phyloP scores from a whole-genome alignment of 1,140 invertebrate species.

The Acarapis woodi region DNA sequence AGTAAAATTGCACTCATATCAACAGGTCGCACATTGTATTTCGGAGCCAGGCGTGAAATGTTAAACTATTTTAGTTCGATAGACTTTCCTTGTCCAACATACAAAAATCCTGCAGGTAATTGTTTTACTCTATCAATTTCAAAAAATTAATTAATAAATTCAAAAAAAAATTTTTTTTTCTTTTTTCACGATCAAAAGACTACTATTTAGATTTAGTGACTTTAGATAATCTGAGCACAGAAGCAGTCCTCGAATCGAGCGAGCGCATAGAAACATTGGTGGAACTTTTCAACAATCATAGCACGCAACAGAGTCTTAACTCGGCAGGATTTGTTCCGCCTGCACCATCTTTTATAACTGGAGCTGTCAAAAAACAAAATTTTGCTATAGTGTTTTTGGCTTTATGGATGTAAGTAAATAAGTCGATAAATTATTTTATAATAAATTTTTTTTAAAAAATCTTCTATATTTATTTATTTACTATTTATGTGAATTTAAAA shows the following conservation, averaged over 20 bases:
- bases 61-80: slow-evolving; percentile 70
- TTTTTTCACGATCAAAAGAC: too few species aligned
- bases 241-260: slow-evolving; percentile 73
- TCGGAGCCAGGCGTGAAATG: slow-evolving; percentile 56
- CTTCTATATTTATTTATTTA: too few species aligned
- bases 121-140: too few species aligned
- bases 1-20: slow-evolving; percentile 51
- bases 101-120: slow-evolving; percentile 84
- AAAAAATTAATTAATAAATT: too few species aligned
- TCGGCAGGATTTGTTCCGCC: slow-evolving; percentile 41
- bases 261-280: slow-evolving; percentile 65
- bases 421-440: not conserved
- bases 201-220: slow-evolving; percentile 49
- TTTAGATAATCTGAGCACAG: slow-evolving; percentile 59
- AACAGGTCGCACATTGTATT: slow-evolving; percentile 62
- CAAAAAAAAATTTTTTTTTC: too few species aligned
- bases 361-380: slow-evolving; percentile 27
- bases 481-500: too few species aligned
- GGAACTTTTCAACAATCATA: slow-evolving; percentile 35
- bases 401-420: slow-evolving; percentile 31
- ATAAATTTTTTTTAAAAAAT: too few species aligned
- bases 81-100: slow-evolving; percentile 76
- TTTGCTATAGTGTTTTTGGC: slow-evolving; percentile 32
- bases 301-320: slow-evolving; percentile 23
- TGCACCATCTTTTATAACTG: slow-evolving; percentile 36